Evolutionary conservation across 1,140 invertebrate species (phyloP).

Genomic region (Chironomus tepperi): DNA sequence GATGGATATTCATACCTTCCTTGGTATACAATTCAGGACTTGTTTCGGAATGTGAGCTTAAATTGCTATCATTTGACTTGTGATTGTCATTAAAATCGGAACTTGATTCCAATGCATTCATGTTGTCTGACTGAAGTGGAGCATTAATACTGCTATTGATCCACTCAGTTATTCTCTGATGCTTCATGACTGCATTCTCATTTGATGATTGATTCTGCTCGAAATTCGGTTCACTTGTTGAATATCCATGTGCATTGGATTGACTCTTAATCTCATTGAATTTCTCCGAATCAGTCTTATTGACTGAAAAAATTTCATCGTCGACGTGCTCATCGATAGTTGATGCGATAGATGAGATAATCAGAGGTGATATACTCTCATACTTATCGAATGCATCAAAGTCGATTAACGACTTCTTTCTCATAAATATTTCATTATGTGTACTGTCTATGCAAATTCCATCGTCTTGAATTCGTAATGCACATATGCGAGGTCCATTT

Average conservation of each 20-base stretch:
- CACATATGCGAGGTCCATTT: conserved; percentile 58
- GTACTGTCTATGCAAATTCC: conserved; percentile 68
- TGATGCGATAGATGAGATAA: conserved; percentile 43
- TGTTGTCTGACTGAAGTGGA: neutral
- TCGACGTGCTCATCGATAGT: conserved; percentile 49
- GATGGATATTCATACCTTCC: conserved; percentile 42
- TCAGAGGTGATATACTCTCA: no score
- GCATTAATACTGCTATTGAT: conserved; percentile 46
- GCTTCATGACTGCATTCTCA: conserved; percentile 41
- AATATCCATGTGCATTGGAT: neutral
- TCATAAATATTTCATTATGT: conserved; percentile 44
- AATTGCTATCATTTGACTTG: neutral
- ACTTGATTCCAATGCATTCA: neutral
- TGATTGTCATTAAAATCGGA: neutral
- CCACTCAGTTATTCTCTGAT: conserved; percentile 58
- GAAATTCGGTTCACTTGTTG: conserved; percentile 29
- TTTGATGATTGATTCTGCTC: conserved; percentile 34
- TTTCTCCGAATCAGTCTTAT: conserved; percentile 16
- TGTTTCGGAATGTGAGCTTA: neutral
- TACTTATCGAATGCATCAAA: no score
- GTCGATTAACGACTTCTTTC: no score
- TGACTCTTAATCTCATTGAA: neutral
- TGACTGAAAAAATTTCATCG: neutral
- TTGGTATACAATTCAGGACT: neutral
- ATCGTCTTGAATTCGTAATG: conserved; percentile 55